Base-by-base conservation (phyloP, 2,888 invertebrate species). In the Cataglyphis livida region DNA sequence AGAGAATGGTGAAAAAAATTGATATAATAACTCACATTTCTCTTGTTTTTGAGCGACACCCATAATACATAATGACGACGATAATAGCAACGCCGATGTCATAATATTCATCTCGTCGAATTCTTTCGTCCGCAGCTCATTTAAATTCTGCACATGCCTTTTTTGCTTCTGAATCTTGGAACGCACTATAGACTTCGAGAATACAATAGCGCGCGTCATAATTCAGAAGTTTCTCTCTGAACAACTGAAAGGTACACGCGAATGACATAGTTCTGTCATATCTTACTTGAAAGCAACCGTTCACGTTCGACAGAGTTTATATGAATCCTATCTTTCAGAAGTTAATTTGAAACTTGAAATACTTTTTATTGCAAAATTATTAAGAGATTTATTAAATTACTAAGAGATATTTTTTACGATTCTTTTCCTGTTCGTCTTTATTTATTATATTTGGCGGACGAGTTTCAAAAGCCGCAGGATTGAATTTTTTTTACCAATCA, bases 331-430 rank as follows among this genome's bases (percentile, higher is more conserved):
- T 57, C 41, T 66, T 66, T 65, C 76, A 62, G 21, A 65, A 35
- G 38, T 18, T 18, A 21, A 5, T 38, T 76, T 41, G 28, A 76
- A 41, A 7, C n/a, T 6, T 21, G 21, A 21, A 21, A n/a, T 57
- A 57, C n/a, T 38, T 76, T 76, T 65, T 65, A 65, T 76, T 76
- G 41, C 41, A 76, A 76, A 76, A 76, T 76, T 21, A 21, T 21
- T 21, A 21, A 21, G 21, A 21, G 21, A 21, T 21, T 21, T 21
- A 21, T 21, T 54, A 76, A 76, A 76, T 76, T n/a, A 2, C 66
- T n/a, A 6, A 7, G 65, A 65, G n/a, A 12, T 32, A 48, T 75
- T 41, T 66, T 41, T 41, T 57, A 65, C 57, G 41, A n/a, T 15
- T 76, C 35, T 28, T 54, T 44, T 21, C 38, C 9, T 38, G n/a